Evolutionary conservation across 2,888 invertebrate species (phyloP).

Genomic region (Julus scandinavius): DNA sequence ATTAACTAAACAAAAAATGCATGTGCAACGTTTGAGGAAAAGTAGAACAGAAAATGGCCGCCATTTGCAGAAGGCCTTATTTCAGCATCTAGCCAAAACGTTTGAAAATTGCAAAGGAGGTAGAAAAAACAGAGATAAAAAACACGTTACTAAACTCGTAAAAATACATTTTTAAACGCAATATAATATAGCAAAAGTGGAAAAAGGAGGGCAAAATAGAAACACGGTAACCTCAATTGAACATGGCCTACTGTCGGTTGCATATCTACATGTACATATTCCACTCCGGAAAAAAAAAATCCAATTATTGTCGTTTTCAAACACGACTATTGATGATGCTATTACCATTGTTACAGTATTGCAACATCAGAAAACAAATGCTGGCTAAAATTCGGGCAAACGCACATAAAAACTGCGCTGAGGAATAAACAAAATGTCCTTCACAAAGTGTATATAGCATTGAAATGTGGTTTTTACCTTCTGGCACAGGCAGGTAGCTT

Average conservation of each 20-base stretch:
- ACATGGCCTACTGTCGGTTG: neutral
- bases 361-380: neutral
- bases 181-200: neutral
- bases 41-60: neutral
- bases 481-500: neutral
- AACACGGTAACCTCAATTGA: constrained; percentile 12
- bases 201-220: neutral
- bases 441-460: neutral
- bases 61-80: neutral
- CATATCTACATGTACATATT: too few relatives aligned
- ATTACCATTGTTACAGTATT: neutral
- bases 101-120: too few relatives aligned
- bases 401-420: too few relatives aligned
- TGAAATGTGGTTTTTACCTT: constrained; percentile 13
- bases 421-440: too few relatives aligned
- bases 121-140: neutral
- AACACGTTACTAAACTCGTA: neutral
- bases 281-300: too few relatives aligned
- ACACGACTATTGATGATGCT: neutral
- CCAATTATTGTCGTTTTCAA: too few relatives aligned
- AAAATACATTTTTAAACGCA: neutral
- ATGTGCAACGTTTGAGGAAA: neutral
- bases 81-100: too few relatives aligned
- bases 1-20: neutral
- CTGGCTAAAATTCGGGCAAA: too few relatives aligned